Percentiles rank a stretch among this genome's conserved stretches.
Evolutionary conservation across 2,888 invertebrate genomes (phyloP).

Genomic region (Torymus tubicola): DNA sequence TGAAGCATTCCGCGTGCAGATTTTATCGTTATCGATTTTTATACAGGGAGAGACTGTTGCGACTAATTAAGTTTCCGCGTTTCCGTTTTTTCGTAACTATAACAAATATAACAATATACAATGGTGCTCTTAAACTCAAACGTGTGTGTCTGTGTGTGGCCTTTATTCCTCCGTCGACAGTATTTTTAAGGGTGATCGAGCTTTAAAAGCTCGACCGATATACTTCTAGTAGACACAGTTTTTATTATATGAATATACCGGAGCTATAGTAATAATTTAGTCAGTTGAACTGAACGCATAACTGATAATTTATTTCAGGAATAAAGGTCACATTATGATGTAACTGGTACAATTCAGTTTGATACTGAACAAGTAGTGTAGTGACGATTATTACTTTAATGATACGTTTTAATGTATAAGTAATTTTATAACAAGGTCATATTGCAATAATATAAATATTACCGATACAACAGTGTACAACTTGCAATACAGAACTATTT

Average conservation of each 20-base stretch:
- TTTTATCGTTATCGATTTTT: constrained; percentile 38
- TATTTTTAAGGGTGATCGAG: constrained; percentile 25
- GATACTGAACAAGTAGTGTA: constrained; percentile 52
- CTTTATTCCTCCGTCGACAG: constrained; percentile 23
- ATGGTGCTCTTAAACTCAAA: constrained; percentile 45
- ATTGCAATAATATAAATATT: constrained; percentile 34
- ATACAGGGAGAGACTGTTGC: constrained; percentile 17
- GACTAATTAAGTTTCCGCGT: constrained; percentile 14
- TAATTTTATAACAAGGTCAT: constrained; percentile 50
- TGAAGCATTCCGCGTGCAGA: constrained; percentile 12
- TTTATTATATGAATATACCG: constrained; percentile 41
- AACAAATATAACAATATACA: neutral
- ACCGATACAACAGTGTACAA: constrained; percentile 38
- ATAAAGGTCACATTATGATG: constrained; percentile 40
- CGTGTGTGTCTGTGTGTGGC: constrained; percentile 24
- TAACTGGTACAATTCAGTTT: constrained; percentile 48
- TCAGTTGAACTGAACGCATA: constrained; percentile 56
- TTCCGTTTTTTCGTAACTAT: constrained; percentile 10
- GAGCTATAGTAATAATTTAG: constrained; percentile 44
- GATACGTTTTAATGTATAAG: constrained; percentile 24
- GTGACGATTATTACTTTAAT: constrained; percentile 15
- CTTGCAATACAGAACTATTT: constrained; percentile 15
- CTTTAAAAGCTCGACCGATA: constrained; percentile 38
- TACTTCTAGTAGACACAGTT: constrained; percentile 39
- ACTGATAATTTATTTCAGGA: constrained; percentile 39